Evolutionary conservation across 2,113 vertebrate species (phyloP).

Genomic region (Odobenus rosmarus): DNA sequence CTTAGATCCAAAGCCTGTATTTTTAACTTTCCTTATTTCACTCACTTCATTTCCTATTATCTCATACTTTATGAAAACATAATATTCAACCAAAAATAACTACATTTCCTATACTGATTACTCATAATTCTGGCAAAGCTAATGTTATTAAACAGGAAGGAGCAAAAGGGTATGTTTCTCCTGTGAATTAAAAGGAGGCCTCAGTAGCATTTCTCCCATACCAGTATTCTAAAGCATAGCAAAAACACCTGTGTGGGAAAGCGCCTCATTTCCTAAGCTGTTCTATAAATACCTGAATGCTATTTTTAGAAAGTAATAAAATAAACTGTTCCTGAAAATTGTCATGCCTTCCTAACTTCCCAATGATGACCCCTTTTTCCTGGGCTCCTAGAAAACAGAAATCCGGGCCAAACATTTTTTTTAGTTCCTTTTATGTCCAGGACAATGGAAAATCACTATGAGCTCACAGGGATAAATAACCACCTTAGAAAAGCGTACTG

Average conservation of each 20-base stretch:
- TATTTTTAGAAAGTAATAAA: neutral
- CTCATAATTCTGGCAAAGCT: slow-evolving; percentile 68
- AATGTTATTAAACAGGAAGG: slow-evolving; percentile 67
- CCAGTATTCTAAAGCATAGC: neutral
- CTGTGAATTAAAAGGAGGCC: slow-evolving; percentile 14
- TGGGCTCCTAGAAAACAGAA: slow-evolving; percentile 48
- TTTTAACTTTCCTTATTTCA: slow-evolving; percentile 57
- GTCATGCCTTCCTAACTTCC: neutral
- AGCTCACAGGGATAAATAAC: neutral
- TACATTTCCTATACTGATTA: slow-evolving; percentile 67
- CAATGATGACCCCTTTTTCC: slow-evolving; percentile 22
- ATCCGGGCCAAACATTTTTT: neutral
- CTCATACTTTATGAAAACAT: slow-evolving; percentile 58
- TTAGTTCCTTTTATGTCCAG: neutral
- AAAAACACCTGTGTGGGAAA: slow-evolving; percentile 53
- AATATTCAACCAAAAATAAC: slow-evolving; percentile 67
- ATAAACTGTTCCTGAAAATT: slow-evolving; percentile 23
- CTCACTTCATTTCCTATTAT: slow-evolving; percentile 65
- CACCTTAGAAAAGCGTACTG: neutral
- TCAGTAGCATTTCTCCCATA: neutral
- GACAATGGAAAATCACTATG: slow-evolving; percentile 2
- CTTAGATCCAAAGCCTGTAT: neutral
- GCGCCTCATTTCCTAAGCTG: slow-evolving; percentile 1
- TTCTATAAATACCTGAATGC: slow-evolving; percentile 51
- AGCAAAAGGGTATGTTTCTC: slow-evolving; percentile 61